Percentiles rank a stretch among this genome's conserved stretches.
Conservation (phyloP, 2,113 vertebrate genomes). For the Leucopsar rothschildi region DNA sequence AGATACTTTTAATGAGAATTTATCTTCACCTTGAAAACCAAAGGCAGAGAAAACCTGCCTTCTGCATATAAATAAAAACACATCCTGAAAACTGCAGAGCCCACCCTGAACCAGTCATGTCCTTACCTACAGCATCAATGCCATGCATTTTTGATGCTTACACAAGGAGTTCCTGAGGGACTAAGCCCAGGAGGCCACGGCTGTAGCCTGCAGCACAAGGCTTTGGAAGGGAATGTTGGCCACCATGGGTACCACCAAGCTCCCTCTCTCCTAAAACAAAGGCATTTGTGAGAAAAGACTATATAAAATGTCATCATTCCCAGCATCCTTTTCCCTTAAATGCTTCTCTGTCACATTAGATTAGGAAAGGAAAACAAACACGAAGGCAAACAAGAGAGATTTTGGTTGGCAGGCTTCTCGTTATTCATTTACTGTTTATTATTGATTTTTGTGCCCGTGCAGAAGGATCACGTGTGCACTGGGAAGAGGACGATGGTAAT, state of each 20-base stretch:
- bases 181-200: neutral
- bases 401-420: neutral
- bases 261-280: neutral
- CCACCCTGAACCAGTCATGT: too few relatives aligned
- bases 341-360: neutral
- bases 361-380: neutral
- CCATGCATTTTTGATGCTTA: neutral
- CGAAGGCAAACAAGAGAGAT: neutral
- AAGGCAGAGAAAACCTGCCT: neutral
- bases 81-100: neutral
- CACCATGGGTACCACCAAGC: neutral
- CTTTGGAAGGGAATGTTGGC: rapidly evolving
- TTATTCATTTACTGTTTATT: slow-evolving; percentile 37
- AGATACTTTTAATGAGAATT: neutral
- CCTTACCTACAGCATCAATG: rapidly evolving
- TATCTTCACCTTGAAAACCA: neutral
- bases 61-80: neutral
- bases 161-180: neutral
- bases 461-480: neutral
- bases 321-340: neutral
- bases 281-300: neutral
- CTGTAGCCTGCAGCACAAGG: rapidly evolving
- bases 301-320: neutral
- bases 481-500: neutral
- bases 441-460: slow-evolving; percentile 15